Evolutionary conservation across 2,113 vertebrate genomes (phyloP), one percentile per base, ranked within the genome.

Genomic region (Trinectes maculatus): DNA sequence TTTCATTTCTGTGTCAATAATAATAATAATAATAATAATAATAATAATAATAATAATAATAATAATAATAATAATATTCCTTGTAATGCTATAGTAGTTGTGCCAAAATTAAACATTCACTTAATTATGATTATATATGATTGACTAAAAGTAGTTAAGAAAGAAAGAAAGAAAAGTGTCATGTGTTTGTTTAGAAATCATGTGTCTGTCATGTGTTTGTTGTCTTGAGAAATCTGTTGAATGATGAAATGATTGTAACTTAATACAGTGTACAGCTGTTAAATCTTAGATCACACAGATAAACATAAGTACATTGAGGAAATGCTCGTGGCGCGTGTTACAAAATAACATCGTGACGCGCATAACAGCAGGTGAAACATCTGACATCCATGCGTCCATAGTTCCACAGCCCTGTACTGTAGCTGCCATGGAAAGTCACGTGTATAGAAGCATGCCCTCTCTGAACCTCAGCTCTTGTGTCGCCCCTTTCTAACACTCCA

Each of bases 391-490:
- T 18, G 11, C 22, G 3, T 24, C 26, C 8, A 53, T 8, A 5
- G 6, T 59, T 72, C 8, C 1, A 7, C 22, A 33, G 8, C 22
- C 8, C 2, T 60, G 74, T 28, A 37, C 16, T 29, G 19, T n/a
- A 57, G 59, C 48, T n/a, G 54, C 42, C 11, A 7, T 74, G 65
- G 76, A 79, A 85, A 84, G 47, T 83, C 71, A 75, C 68, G 71
- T 51, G 56, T 33, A 16, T 21, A 5, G 8, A 37, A 28, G 79
- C 21, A 57, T 58, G 68, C 42, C 24, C 1, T 9, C 34, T 15
- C 15, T 55, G 22, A 15, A 34, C 33, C 31, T 36, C 19, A 34
- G 24, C 67, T 64, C 65, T 29, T 19, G 37, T 46, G 34, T 66
- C 44, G 26, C 4, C 28, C 54, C 31, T 24, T 24, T 34, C 28